Evolutionary conservation across 2,113 vertebrate genomes (phyloP), one percentile per base, ranked within the genome.

Genomic region (Gnathonemus echidnorhynchus): DNA sequence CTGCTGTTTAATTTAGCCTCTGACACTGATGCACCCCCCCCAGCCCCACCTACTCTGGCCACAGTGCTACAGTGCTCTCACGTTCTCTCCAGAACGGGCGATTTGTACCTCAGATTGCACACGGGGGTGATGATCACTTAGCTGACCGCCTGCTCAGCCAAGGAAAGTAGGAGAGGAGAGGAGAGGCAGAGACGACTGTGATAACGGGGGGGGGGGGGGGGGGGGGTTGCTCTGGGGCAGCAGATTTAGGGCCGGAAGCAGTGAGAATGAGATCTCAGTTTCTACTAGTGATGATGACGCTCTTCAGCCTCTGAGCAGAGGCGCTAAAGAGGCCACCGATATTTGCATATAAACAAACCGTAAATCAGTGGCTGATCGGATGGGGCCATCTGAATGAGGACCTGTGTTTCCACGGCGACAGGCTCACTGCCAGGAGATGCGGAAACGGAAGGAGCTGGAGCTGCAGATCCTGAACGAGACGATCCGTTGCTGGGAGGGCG

Each of bases 401-500:
- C 21, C 17, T 50, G 83, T 89, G 90, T 92, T 92, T n/a, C 70
- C 35, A 2, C 89, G 77, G 77, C 90, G 35, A 70, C 92, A 99
- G 98, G 97, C 96, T 83, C 98, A 98, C 84, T 99, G 98, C 95
- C 98, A 99, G 94, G 98, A 99, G 93, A 97, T 99, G 35, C 95
- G 98, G 90, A 99, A 99, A 89, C 95, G 98, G 80, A 99, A 99
- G 92, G 98, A 99, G 91, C 96, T 99, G 89, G 98, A 99, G 92
- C 94, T 99, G 83, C 98, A 99, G 92, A 99, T 99, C 89, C 95
- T 99, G 91, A 97, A 97, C 0, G 98, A 99, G 94, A 95, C 97
- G 31, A 98, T 99, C 93, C 97, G 98, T 1, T 97, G 97, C 92
- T 99, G 98, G 98, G 98, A 99, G 93, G 98, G 98, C 0, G 98